These are phyloP conservation scores for Conger conger DNA, from an alignment of 2,113 vertebrate species.

Conservation along the genomic window DNA sequence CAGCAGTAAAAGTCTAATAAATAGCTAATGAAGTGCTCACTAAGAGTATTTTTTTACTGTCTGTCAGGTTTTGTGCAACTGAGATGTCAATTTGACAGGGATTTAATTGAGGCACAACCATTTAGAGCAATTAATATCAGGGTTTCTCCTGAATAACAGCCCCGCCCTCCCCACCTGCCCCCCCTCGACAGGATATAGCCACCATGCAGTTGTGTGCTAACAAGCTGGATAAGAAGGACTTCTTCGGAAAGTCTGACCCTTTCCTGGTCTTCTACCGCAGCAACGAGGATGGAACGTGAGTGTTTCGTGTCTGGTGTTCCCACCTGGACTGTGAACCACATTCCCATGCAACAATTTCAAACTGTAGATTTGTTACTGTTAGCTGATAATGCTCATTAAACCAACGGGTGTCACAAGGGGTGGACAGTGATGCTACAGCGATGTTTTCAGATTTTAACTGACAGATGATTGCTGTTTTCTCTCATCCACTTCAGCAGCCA, in stretches of 20 bases:
- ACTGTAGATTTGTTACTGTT: too few species aligned
- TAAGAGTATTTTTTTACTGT: too few species aligned
- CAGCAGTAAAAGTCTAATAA: too few species aligned
- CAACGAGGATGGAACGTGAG: slow-evolving; percentile 98
- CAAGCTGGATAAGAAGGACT: slow-evolving; percentile 98
- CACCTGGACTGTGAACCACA: neutral
- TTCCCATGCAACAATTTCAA: too few species aligned
- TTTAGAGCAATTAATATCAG: too few species aligned
- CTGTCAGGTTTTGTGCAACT: too few species aligned
- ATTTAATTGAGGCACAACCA: too few species aligned
- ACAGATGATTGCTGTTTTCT: neutral
- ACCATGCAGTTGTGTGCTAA: slow-evolving; percentile 98
- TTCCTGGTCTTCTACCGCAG: slow-evolving; percentile 98
- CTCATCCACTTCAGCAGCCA: neutral
- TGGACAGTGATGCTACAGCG: neutral
- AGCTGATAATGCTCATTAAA: too few species aligned
- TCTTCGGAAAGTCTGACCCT: slow-evolving; percentile 96
- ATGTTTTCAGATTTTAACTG: neutral
- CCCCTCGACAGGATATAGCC: slow-evolving; percentile 80
- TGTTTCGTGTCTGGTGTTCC: neutral
- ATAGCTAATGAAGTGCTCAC: too few species aligned
- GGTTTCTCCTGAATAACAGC: too few species aligned
- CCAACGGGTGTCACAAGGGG: neutral
- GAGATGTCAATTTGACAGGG: too few species aligned
- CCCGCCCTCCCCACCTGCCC: neutral